A percentile compares a stretch with the other conserved stretches of the same genome.
phyloP scores from a whole-genome alignment of 2,888 invertebrate species.

The Caradrina clavipalpis region DNA sequence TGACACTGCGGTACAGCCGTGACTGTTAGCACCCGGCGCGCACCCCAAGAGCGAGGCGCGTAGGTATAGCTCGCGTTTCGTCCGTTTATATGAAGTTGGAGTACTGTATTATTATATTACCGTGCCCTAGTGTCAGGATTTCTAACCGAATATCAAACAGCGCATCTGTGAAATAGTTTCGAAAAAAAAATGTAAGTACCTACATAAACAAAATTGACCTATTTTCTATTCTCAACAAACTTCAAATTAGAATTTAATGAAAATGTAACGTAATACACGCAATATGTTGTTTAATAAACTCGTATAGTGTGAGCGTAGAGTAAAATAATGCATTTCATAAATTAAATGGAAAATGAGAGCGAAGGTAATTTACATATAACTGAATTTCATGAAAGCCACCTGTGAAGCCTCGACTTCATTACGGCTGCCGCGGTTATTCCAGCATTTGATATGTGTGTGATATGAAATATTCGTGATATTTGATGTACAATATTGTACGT shows the following conservation, averaged over 20 bases:
- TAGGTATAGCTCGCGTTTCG: no score
- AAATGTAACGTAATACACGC: constrained; percentile 15
- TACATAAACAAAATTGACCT: neutral
- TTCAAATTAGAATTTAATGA: constrained; percentile 31
- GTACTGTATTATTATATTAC: no score
- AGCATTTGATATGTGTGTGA: constrained; percentile 38
- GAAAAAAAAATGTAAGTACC: neutral
- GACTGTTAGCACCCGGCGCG: no score
- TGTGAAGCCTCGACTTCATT: constrained; percentile 54
- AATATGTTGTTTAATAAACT: constrained; percentile 29
- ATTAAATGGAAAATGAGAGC: constrained; percentile 56
- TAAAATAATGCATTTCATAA: constrained; percentile 55
- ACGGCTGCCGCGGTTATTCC: constrained; percentile 39
- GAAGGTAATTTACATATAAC: constrained; percentile 60
- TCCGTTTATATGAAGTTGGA: no score
- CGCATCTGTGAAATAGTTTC: neutral
- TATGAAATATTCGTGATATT: constrained; percentile 40
- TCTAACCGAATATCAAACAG: no score
- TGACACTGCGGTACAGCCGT: no score
- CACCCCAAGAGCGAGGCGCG: no score
- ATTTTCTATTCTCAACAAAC: neutral
- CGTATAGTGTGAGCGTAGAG: constrained; percentile 14
- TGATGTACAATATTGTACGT: constrained; percentile 19
- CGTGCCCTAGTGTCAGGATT: no score
- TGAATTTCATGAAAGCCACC: constrained; percentile 57